These are phyloP conservation scores for Malthinus seriepunctatus DNA, from an alignment of 2,888 invertebrate genomes.

Conservation along the genomic window DNA sequence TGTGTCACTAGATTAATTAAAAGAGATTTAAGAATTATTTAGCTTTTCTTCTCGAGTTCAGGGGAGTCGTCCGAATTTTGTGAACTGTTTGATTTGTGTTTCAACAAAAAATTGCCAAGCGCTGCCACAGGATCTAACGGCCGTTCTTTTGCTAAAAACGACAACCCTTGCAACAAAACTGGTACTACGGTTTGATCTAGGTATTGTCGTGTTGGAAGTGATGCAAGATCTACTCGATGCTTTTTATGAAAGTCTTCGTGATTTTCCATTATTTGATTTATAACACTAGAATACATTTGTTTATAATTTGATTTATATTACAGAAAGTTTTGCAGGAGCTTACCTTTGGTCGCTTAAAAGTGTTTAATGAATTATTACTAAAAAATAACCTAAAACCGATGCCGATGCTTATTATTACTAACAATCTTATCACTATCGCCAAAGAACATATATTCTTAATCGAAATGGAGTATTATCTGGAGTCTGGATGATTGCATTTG, in stretches of 20 bases:
- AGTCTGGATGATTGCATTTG: no score
- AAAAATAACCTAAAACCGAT: no score
- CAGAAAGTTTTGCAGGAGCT: no score
- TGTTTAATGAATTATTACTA: no score
- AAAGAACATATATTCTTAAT: no score
- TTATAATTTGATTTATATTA: no score
- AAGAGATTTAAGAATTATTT: background rate
- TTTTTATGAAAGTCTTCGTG: constrained; percentile 70
- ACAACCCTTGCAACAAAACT: constrained; percentile 88
- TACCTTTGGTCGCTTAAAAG: no score
- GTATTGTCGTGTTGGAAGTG: constrained; percentile 93
- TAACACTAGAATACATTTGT: background rate
- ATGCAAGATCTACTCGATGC: constrained; percentile 82
- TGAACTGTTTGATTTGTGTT: constrained; percentile 85
- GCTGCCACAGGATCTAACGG: constrained; percentile 94
- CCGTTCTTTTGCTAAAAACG: constrained; percentile 89
- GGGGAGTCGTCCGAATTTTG: constrained; percentile 33
- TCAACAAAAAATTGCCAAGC: constrained; percentile 88
- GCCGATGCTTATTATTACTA: no score
- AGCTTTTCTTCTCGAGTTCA: constrained; percentile 21
- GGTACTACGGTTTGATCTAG: constrained; percentile 98
- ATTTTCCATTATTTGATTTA: constrained; percentile 57
- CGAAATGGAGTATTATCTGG: no score
- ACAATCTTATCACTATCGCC: no score
- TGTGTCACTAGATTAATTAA: background rate